Evolutionary conservation across 1,140 invertebrate species (phyloP).

Genomic region (Aphaenogaster ashmeadi): DNA sequence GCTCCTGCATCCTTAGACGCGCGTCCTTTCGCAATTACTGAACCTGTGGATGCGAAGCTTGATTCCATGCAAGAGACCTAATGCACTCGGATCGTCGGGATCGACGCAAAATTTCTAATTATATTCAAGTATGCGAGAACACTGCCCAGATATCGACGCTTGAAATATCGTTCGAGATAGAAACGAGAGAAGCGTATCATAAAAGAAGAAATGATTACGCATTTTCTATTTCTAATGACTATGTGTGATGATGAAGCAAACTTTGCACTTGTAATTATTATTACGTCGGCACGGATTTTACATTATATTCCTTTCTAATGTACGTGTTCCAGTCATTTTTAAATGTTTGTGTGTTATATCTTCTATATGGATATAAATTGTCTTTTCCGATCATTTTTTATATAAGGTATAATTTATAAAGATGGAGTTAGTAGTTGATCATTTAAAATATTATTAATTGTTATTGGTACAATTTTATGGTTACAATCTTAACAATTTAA

Average conservation of each 20-base stretch:
- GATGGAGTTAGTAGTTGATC: neutral
- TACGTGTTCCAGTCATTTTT: neutral
- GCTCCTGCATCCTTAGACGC: neutral
- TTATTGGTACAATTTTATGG: neutral
- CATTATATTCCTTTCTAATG: neutral
- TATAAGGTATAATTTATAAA: neutral
- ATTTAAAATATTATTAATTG: neutral
- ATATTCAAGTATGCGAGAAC: neutral
- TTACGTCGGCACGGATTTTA: neutral
- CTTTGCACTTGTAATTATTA: neutral
- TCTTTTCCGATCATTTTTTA: neutral
- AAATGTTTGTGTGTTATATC: neutral
- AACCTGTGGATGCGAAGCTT: constrained; percentile 29
- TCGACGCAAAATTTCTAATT: constrained; percentile 42
- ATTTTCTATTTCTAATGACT: neutral
- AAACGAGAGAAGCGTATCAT: neutral
- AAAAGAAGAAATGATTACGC: neutral
- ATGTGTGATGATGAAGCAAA: neutral
- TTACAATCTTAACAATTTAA: neutral
- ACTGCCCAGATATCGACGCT: neutral
- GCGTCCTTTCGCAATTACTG: constrained; percentile 55
- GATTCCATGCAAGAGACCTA: constrained; percentile 25
- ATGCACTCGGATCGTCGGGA: constrained; percentile 25
- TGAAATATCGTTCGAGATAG: neutral
- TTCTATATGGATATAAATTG: neutral